Evolutionary conservation across 2,888 invertebrate genomes (phyloP), one percentile per base, ranked within the genome.

Genomic region (Perizoma affinitatum): DNA sequence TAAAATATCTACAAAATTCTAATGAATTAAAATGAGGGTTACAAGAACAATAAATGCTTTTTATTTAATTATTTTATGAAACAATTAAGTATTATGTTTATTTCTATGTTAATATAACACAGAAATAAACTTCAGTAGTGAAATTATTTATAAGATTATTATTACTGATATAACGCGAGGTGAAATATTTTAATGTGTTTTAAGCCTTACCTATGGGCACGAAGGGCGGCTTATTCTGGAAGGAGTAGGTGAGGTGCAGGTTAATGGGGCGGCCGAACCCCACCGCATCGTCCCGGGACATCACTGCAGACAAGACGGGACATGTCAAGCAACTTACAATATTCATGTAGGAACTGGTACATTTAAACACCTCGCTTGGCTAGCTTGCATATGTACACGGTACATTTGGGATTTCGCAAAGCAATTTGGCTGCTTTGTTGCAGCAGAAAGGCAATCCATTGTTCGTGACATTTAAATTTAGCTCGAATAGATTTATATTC

Each of bases 201-300:
- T 3, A 22, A 22, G 41, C 52, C 63, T 92, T 84, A 94, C 94
- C 94, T 86, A 94, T 94, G 74, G 94, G 93, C 72, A 94, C 93
- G 85, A 94, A 94, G 66, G 94, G 95, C 52, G 94, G 93, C 82
- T 96, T 96, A 92, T 96, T 96, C 93, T 96, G 96, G 92, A 97
- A 97, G 70, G 97, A 97, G 87, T 97, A 97, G 49, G 97, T 97
- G 80, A 97, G 94, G 90, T 97, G 97, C 71, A 97, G 94, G 93
- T 97, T 97, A 92, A 97, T 97, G 83, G 96, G 96, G 78, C 96
- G 94, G 70, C 96, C 95, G 92, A 96, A 97, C 87, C 94, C 94
- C 90, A 94, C 94, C 84, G 94, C 93, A 74, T 96, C 96, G 72
- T 96, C 96, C 71, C 96, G 93, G 68, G 94, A 83, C 82, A 93